Evolutionary conservation across 2,888 invertebrate species (phyloP).

Genomic region (Diadegma fenestrale): DNA sequence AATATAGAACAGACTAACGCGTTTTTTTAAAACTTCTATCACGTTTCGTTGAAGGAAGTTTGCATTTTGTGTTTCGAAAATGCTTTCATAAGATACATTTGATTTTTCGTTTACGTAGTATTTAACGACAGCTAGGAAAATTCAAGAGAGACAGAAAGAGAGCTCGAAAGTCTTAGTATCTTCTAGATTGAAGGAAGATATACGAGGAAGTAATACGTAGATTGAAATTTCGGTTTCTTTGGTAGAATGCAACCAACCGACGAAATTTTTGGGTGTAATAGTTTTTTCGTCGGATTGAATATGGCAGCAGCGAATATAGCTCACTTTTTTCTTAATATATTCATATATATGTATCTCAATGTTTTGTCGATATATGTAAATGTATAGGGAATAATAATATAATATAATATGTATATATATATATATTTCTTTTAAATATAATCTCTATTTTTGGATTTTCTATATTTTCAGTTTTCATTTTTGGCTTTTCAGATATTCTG

Average conservation of each 20-base stretch:
- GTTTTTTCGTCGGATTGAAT: constrained; percentile 1
- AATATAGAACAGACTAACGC: constrained; percentile 57
- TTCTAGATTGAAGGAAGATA: constrained; percentile 56
- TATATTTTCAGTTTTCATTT: constrained; percentile 55
- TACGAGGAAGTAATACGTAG: constrained; percentile 57
- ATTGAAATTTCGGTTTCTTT: constrained; percentile 69
- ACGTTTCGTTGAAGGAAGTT: constrained; percentile 36
- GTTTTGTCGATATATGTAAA: constrained; percentile 35
- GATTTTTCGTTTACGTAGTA: constrained; percentile 55
- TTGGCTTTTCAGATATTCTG: constrained; percentile 50
- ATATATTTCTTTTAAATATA: constrained; percentile 77
- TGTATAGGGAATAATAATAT: constrained; percentile 66
- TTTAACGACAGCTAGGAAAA: constrained; percentile 54
- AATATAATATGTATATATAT: constrained; percentile 44
- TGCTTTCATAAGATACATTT: constrained; percentile 43
- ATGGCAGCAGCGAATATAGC: constrained; percentile 68
- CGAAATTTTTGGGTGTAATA: neutral
- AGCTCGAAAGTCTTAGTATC: constrained; percentile 52
- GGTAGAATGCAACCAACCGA: constrained; percentile 33
- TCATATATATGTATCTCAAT: constrained; percentile 31
- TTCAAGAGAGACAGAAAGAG: constrained; percentile 59
- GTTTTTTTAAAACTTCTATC: constrained; percentile 18
- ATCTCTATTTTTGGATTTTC: constrained; percentile 74
- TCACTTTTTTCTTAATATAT: constrained; percentile 70
- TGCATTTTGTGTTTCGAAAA: constrained; percentile 17